Evolutionary conservation across 2,888 invertebrate genomes (phyloP), one percentile per base, ranked within the genome.

Genomic region (Cerceris rybyensis): DNA sequence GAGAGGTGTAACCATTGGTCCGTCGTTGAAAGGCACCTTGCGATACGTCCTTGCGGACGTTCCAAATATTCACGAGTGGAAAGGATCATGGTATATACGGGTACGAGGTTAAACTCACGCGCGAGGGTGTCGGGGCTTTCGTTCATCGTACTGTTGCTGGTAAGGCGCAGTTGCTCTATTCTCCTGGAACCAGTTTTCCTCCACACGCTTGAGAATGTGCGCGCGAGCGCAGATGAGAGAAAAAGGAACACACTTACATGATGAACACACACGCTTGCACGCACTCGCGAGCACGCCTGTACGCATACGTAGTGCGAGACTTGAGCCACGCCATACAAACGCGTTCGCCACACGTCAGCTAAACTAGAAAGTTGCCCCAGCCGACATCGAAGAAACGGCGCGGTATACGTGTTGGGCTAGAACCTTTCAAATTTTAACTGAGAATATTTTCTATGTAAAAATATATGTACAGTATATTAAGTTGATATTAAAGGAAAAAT

Each of bases 311-410:
- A 14, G 49, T 60, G 64, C 75, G 66, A 70, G 57, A 72, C 72
- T 72, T 43, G 69, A 74, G 63, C 63, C 41, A 73, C 75, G 58
- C 67, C 66, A 69, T 72, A 70, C 74, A 74, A 28, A 70, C 75
- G 65, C 64, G 60, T 78, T 73, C 79, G 75, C 64, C 63, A 87
- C 88, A 88, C 88, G 90, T 90, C 88, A 89, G 89, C 90, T 88
- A 90, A 91, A 92, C 91, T 92, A 92, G 92, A 92, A 92, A 92
- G 92, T 92, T 92, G 92, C 90, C 88, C 88, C 89, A 86, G 86
- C 88, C 86, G 86, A 89, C 89, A 85, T 87, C 82, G 89, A 88
- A 90, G 90, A 89, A 89, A 89, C 88, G 84, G 75, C 87, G 83
- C 83, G 85, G 84, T 69, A 57, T 61, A 49, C 75, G 64, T 50